Conservation (phyloP, 2,113 vertebrate species). For the Alosa alosa region DNA sequence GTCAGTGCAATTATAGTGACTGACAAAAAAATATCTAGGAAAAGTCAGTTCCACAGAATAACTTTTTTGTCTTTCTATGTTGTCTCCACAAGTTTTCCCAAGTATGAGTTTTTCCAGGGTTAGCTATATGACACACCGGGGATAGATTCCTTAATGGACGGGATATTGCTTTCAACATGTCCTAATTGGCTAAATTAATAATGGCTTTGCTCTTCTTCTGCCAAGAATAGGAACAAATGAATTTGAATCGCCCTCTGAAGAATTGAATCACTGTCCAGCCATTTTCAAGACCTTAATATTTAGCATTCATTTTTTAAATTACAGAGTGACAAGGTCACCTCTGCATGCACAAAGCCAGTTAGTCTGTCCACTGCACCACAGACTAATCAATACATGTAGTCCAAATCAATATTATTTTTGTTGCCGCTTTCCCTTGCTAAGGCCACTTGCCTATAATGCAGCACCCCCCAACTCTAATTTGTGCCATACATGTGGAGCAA, state of each 20-base stretch:
- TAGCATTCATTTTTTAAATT: slow-evolving; percentile 63
- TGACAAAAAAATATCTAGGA: slow-evolving; percentile 55
- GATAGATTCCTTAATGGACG: slow-evolving; percentile 63
- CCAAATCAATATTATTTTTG: slow-evolving; percentile 16
- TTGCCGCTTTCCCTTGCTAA: not conserved
- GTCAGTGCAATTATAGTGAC: slow-evolving; percentile 58
- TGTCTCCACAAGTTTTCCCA: slow-evolving; percentile 46
- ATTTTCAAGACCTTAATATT: slow-evolving; percentile 64
- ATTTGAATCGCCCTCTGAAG: slow-evolving; percentile 70
- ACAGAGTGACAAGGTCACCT: slow-evolving; percentile 66
- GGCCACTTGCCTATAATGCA: slow-evolving; percentile 12
- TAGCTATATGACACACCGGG: slow-evolving; percentile 54
- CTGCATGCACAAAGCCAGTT: slow-evolving; percentile 21
- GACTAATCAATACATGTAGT: slow-evolving; percentile 35
- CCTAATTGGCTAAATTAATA: slow-evolving; percentile 83
- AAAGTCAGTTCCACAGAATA: slow-evolving; percentile 50
- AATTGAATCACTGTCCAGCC: slow-evolving; percentile 57
- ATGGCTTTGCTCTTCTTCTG: slow-evolving; percentile 52
- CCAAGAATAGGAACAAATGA: slow-evolving; percentile 66
- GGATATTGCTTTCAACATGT: slow-evolving; percentile 74
- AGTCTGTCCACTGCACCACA: slow-evolving; percentile 2
- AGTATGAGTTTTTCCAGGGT: slow-evolving; percentile 64
- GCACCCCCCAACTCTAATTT: not conserved
- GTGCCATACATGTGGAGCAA: not conserved
- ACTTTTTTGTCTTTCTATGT: slow-evolving; percentile 69